Evolutionary conservation across 2,888 invertebrate species (phyloP).

Genomic region (Bibio marci): DNA sequence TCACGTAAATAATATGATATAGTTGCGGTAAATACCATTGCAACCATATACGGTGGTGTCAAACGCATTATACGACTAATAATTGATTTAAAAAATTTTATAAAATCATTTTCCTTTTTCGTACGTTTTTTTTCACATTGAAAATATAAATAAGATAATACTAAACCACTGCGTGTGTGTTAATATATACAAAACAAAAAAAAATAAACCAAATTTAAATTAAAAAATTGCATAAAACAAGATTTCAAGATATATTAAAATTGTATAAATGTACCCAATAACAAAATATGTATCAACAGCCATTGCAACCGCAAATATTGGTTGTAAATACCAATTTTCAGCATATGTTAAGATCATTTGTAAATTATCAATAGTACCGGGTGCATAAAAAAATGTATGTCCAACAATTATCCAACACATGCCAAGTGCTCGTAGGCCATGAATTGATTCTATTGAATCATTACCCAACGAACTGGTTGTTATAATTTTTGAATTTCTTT

Average conservation of each 20-base stretch:
- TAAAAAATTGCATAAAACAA: no score
- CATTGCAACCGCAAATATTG: constrained; percentile 29
- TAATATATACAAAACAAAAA: no score
- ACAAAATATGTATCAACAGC: constrained; percentile 33
- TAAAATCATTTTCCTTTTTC: constrained; percentile 6
- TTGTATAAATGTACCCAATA: constrained; percentile 18
- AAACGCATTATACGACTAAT: constrained; percentile 23
- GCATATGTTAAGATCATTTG: constrained; percentile 21
- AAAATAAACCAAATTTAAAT: no score
- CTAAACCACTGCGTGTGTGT: constrained; percentile 8
- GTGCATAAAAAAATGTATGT: constrained; percentile 31
- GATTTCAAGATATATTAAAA: background rate
- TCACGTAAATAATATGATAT: constrained; percentile 24
- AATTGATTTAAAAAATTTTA: constrained; percentile 11
- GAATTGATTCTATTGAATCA: constrained; percentile 10
- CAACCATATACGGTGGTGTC: constrained; percentile 30
- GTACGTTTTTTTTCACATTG: constrained; percentile 9
- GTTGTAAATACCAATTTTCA: constrained; percentile 23
- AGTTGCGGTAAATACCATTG: constrained; percentile 26
- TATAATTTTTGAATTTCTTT: constrained; percentile 9
- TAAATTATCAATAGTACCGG: constrained; percentile 26
- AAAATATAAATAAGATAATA: constrained; percentile 11
- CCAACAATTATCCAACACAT: constrained; percentile 39
- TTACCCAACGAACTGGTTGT: constrained; percentile 7
- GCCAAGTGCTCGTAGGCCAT: constrained; percentile 20